These are phyloP conservation scores for Mantis religiosa DNA, from an alignment of 2,888 invertebrate genomes.

Conservation along the genomic window DNA sequence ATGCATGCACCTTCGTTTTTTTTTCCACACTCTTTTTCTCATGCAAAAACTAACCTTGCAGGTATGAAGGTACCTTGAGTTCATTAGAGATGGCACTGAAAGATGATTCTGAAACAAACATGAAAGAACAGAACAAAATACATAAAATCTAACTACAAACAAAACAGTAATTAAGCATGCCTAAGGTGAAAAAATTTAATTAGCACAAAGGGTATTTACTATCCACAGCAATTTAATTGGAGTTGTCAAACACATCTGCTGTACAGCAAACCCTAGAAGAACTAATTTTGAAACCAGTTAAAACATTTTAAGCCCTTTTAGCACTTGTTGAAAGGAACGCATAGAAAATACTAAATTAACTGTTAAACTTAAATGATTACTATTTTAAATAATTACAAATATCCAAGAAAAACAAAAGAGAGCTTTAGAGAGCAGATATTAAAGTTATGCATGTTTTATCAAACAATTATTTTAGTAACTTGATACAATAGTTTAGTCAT, in stretches of 20 bases:
- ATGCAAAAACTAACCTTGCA: constrained; percentile 61
- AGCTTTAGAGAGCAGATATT: no score
- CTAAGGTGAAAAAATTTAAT: not conserved
- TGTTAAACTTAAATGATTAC: no score
- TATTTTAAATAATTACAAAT: no score
- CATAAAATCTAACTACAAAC: constrained; percentile 46
- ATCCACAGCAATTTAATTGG: not conserved
- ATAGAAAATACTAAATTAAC: no score
- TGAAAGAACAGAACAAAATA: constrained; percentile 49
- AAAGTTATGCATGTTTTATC: no score
- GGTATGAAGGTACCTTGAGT: constrained; percentile 77
- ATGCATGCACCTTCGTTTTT: not conserved
- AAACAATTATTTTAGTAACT: no score
- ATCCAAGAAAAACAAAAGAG: no score
- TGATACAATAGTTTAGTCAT: no score
- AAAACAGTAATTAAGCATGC: constrained; percentile 47
- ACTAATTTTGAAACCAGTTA: no score
- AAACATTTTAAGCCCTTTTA: no score
- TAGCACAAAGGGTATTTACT: not conserved
- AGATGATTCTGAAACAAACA: constrained; percentile 77
- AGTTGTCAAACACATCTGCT: not conserved
- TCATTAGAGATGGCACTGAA: constrained; percentile 69
- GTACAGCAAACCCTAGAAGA: not conserved
- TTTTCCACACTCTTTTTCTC: not conserved
- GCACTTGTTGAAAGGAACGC: no score